Base-by-base conservation (phyloP, 2,888 invertebrate genomes). In the Morpho achilles region DNA sequence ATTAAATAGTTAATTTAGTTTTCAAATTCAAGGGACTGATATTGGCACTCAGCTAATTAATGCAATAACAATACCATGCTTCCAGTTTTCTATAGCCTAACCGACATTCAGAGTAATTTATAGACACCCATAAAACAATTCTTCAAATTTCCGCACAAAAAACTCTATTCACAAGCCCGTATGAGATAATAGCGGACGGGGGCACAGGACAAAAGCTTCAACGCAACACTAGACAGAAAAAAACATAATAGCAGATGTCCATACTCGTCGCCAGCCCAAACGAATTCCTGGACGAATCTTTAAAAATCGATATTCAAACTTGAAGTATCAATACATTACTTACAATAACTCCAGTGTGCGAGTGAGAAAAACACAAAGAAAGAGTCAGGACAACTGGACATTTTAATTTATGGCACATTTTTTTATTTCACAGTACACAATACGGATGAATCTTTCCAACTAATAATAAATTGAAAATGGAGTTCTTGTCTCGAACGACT, bases 401-500 rank as follows among this genome's bases (percentile, higher is more conserved):
- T 89, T 87, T 85, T 87, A 89, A 89, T 89, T 90, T 90, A 90
- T 87, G 89, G 79, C 76, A 72, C 71, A 74, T 82, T 86, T 87
- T 86, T 87, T 85, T 80, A 77, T 79, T 73, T 70, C 76, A 74
- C 76, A 76, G 71, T 74, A 79, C 80, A 76, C 76, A 80, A 82
- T 81, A 80, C 79, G 82, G 85, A 88, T 83, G 88, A 84, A 86
- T 87, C 87, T 87, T 79, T 83, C 73, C 77, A 83, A 32, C 82
- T 87, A 85, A 84, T 85, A 84, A 85, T 86, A 84, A 82, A 87
- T 85, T 87, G 87, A 84, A 84, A 83, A 90, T 88, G 79, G 82
- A 74, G 76, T 75, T 79, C 77, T 73, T 32, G 75, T 72, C 73
- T 82, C 74, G 77, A 77, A 78, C 69, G 70, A 79, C 83, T 84